phyloP scores from a whole-genome alignment of 2,797 vertebrate species.

The Typhlichthys subterraneus region DNA sequence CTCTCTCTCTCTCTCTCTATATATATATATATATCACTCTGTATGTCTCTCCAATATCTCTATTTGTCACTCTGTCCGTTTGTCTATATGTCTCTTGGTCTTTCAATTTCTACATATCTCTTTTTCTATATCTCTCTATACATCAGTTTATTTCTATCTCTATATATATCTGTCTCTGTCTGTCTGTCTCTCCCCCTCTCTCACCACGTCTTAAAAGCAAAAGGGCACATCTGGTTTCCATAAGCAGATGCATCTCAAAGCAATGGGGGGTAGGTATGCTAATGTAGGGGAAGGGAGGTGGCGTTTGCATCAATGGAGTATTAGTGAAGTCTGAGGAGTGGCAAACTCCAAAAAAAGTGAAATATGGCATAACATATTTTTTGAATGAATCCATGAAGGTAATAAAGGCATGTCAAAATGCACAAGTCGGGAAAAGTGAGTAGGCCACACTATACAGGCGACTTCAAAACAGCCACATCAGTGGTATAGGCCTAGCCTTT shows the following conservation, averaged over 20 bases:
- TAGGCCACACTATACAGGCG: constrained; percentile 22
- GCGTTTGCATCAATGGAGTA: constrained; percentile 38
- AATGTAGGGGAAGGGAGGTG: constrained; percentile 24
- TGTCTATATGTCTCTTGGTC: no score
- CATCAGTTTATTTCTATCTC: no score
- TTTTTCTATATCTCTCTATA: constrained; percentile 25
- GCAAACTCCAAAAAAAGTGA: neutral
- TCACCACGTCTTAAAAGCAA: constrained; percentile 15
- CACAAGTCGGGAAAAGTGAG: constrained; percentile 13
- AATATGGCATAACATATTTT: neutral
- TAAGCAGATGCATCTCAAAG: constrained; percentile 67
- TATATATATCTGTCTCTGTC: no score
- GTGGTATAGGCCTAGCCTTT: constrained; percentile 40
- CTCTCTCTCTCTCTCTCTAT: no score
- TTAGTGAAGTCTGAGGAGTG: constrained; percentile 21
- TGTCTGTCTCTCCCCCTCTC: constrained; percentile 10
- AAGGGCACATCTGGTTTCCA: constrained; percentile 68
- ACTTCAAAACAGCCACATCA: constrained; percentile 70
- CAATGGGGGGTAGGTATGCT: constrained; percentile 1
- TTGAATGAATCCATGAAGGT: neutral
- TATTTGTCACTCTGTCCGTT: no score
- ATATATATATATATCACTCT: no score
- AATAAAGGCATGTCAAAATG: neutral
- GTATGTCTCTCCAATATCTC: no score
- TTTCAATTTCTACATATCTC: neutral